phyloP scores from a whole-genome alignment of 2,888 invertebrate genomes.

The Catonia carolina region DNA sequence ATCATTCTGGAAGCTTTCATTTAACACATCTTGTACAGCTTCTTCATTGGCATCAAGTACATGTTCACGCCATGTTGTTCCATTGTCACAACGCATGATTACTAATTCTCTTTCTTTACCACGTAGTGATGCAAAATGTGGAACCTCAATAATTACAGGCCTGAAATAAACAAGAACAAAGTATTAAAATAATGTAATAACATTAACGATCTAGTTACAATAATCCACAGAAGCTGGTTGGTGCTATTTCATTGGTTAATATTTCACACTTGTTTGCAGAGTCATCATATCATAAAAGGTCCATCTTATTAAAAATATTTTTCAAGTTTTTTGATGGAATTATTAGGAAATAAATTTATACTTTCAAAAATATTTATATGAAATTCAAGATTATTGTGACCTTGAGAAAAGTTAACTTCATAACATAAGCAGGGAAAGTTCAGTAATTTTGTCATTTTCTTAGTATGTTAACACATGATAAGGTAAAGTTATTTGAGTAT shows the following conservation, averaged over 20 bases:
- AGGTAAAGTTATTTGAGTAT: too few species aligned
- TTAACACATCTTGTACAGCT: slow-evolving; percentile 83
- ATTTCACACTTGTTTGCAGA: neutral
- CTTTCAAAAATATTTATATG: too few species aligned
- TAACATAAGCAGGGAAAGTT: too few species aligned
- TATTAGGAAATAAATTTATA: too few species aligned
- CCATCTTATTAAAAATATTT: neutral
- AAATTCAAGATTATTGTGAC: too few species aligned
- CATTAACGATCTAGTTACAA: neutral
- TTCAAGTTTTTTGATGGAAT: too few species aligned
- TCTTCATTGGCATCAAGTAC: slow-evolving; percentile 77
- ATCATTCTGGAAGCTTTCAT: slow-evolving; percentile 84
- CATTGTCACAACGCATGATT: slow-evolving; percentile 92
- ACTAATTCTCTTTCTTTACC: slow-evolving; percentile 95
- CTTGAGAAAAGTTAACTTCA: too few species aligned
- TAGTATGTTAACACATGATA: too few species aligned
- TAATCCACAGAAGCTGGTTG: too few species aligned
- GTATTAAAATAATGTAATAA: slow-evolving; percentile 6
- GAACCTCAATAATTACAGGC: slow-evolving; percentile 90
- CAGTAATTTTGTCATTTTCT: too few species aligned
- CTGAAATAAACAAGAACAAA: slow-evolving; percentile 48
- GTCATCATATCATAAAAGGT: neutral
- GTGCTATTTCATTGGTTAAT: neutral
- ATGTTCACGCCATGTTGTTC: slow-evolving; percentile 98
- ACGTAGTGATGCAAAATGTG: slow-evolving; percentile 92